A percentile compares a stretch with the other conserved stretches of the same genome.
Evolutionary conservation across 2,113 vertebrate species (phyloP).

Genomic region (Phrynosoma blainvillii): DNA sequence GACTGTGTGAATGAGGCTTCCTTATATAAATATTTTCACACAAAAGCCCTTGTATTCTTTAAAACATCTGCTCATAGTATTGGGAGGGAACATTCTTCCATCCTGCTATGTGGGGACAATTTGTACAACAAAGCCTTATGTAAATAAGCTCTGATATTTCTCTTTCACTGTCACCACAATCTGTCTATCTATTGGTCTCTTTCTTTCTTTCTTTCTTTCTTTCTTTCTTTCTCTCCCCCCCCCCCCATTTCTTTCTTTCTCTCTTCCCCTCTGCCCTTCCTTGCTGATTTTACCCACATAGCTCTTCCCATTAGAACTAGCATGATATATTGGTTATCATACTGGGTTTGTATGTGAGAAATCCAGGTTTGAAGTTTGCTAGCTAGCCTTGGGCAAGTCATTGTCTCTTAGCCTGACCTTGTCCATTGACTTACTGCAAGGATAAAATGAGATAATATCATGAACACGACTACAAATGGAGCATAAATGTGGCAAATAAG

Average conservation of each 20-base stretch:
- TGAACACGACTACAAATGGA: not conserved
- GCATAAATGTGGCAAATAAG: not conserved
- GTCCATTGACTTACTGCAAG: not conserved
- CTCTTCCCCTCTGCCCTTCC: not conserved
- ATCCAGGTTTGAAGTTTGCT: not conserved
- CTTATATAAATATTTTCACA: not conserved
- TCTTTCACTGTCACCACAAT: not conserved
- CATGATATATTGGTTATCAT: not conserved
- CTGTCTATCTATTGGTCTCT: not conserved
- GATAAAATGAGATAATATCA: not conserved
- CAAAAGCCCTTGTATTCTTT: not conserved
- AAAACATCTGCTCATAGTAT: not conserved
- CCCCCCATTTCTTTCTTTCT: not conserved
- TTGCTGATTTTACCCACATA: not conserved
- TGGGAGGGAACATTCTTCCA: not conserved
- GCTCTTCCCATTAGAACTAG: not conserved
- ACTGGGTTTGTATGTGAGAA: not conserved
- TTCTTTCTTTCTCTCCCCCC: not conserved
- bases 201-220: not conserved
- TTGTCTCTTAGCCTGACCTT: not conserved
- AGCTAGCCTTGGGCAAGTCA: not conserved
- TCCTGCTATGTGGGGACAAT: not conserved
- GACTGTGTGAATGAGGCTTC: not conserved
- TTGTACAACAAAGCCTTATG: not conserved
- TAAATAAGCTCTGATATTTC: not conserved